Evolutionary conservation across 2,888 invertebrate species (phyloP), one percentile per base, ranked within the genome.

Genomic region (Cataglyphis albicans): DNA sequence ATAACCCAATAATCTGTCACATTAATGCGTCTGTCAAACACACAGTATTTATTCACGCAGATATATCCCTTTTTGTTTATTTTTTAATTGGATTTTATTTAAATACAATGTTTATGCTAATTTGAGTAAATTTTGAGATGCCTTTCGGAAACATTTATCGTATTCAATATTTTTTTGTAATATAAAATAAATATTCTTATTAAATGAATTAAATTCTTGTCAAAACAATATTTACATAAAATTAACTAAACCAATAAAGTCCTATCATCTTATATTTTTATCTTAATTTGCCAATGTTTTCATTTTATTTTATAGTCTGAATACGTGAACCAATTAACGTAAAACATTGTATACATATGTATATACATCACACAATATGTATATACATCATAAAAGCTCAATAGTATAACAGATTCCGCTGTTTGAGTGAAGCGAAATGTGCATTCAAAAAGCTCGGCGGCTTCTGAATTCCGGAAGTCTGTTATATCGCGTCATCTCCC

Each of bases 361-460:
- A 25, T 25, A 25, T 44, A 25, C 10, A 15, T 4, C 21, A 15
- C 32, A 59, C 21, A 78, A 57, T 25, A 25, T 25, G 25, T 25
- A 25, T 25, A 25, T 44, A 25, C 10, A 15, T 4, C 21, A 35
- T 59, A 38, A 18, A 59, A 72, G 44, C 73, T 73, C 35, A 59
- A 80, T 59, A 44, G 57, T 21, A 41, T 48, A 68, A 68, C 57
- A 48, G n/a, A 29, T 64, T 59, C 15, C 41, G 21, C 12, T 35
- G 44, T 80, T 80, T 80, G 73, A 80, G 32, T n/a, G 55, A 59
- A 68, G 52, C 25, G 21, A 80, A 70, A 59, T 44, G 29, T 35
- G 78, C 59, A 73, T 80, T 80, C 73, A 80, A 80, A 78, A 80
- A 73, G 59, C 73, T 59, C 25, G 57, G 38, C 44, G 57, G 59